Evolutionary conservation across 2,888 invertebrate genomes (phyloP).

Genomic region (Melanotus villosus): DNA sequence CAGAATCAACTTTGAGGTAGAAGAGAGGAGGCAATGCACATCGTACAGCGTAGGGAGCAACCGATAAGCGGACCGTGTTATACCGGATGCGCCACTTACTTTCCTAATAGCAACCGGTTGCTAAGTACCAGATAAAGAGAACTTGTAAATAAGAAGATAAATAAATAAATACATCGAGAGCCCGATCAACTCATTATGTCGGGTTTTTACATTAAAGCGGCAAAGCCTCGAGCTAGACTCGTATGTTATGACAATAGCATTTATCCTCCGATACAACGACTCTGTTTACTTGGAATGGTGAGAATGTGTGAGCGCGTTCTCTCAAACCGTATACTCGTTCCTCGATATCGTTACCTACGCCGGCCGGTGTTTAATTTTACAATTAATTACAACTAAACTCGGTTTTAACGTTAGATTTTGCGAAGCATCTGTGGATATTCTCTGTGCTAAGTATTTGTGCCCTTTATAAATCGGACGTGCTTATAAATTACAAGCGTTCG

Average conservation of each 20-base stretch:
- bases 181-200: slow-evolving; percentile 56
- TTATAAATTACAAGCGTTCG: slow-evolving; percentile 6
- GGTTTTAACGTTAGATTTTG: background rate
- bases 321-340: slow-evolving; percentile 16
- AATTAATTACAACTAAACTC: slow-evolving; percentile 5
- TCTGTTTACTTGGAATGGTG: slow-evolving; percentile 28
- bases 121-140: slow-evolving; percentile 47
- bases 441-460: background rate
- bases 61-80: slow-evolving; percentile 42
- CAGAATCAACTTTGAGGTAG: slow-evolving; percentile 34
- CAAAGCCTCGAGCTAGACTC: slow-evolving; percentile 26
- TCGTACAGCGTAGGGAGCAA: slow-evolving; percentile 33
- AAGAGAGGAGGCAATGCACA: background rate
- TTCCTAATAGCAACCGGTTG: slow-evolving; percentile 48
- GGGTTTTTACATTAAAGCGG: slow-evolving; percentile 48
- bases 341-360: background rate
- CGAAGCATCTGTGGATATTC: slow-evolving; percentile 3
- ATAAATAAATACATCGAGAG: slow-evolving; percentile 51
- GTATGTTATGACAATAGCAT: slow-evolving; percentile 38
- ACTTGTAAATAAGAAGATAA: slow-evolving; percentile 50
- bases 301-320: slow-evolving; percentile 31
- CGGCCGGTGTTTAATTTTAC: background rate
- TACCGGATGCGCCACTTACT: slow-evolving; percentile 51
- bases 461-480: background rate
- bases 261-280: slow-evolving; percentile 25